phyloP scores from a whole-genome alignment of 2,797 vertebrate genomes.

The Rhadinocentrus ornatus region DNA sequence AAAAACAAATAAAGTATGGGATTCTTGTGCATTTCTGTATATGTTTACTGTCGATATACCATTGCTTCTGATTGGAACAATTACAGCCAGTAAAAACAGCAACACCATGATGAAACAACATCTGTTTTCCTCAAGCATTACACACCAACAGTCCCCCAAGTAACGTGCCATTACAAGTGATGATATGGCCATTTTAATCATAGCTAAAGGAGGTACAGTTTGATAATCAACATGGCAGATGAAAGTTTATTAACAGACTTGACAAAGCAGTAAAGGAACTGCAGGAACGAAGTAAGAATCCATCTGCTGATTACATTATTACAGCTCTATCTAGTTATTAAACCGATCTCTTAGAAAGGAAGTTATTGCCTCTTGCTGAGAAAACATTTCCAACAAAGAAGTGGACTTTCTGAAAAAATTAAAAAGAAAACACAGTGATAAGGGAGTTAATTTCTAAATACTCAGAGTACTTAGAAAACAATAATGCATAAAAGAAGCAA shows the following conservation, averaged over 20 bases:
- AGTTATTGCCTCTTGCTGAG: constrained; percentile 20
- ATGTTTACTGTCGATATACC: constrained; percentile 25
- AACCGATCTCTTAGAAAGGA: constrained; percentile 40
- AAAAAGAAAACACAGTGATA: constrained; percentile 11
- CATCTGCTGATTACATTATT: constrained; percentile 29
- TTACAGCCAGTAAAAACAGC: constrained; percentile 47
- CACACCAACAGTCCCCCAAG: constrained; percentile 30
- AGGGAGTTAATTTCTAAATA: background rate
- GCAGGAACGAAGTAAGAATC: constrained; percentile 12
- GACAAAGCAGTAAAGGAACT: constrained; percentile 13
- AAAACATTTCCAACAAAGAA: constrained; percentile 11
- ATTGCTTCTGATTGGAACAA: constrained; percentile 38
- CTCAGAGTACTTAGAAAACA: background rate
- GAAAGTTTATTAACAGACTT: constrained; percentile 24
- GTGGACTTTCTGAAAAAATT: constrained; percentile 1
- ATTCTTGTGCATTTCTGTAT: constrained; percentile 22
- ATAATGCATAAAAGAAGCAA: background rate
- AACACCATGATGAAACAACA: constrained; percentile 34
- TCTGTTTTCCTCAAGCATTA: constrained; percentile 34
- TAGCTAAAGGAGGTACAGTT: constrained; percentile 17
- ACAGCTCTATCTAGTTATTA: constrained; percentile 32
- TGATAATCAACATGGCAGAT: constrained; percentile 39
- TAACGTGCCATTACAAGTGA: constrained; percentile 44
- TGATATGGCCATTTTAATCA: constrained; percentile 35
- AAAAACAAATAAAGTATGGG: constrained; percentile 15